A percentile compares a stretch with the other conserved stretches of the same genome.
phyloP scores from a whole-genome alignment of 2,888 invertebrate species.

The Nymphalis polychloros region DNA sequence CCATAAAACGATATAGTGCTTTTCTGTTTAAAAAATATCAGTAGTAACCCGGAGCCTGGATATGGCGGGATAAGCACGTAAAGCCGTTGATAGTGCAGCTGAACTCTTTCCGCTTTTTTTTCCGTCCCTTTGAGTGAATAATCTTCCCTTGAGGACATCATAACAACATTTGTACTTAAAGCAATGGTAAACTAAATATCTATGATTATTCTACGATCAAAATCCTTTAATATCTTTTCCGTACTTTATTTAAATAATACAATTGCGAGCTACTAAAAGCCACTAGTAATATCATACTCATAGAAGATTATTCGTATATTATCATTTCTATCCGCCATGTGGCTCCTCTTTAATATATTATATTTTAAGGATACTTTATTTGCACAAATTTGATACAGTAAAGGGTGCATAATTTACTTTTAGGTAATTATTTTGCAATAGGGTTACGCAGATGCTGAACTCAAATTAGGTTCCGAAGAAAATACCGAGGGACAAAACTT shows the following conservation, averaged over 20 bases:
- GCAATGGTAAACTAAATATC: too few species aligned
- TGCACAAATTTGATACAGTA: conserved; percentile 75
- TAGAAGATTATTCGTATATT: conserved; percentile 60
- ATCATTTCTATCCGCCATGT: conserved; percentile 71
- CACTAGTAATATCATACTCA: conserved; percentile 57
- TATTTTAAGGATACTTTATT: conserved; percentile 71
- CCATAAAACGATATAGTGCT: too few species aligned
- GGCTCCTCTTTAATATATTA: conserved; percentile 63
- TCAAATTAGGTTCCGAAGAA: conserved; percentile 64
- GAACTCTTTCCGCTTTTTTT: too few species aligned
- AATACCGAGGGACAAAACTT: conserved; percentile 63
- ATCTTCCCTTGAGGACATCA: too few species aligned
- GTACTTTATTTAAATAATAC: not conserved
- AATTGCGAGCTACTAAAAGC: conserved; percentile 35
- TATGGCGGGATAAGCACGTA: too few species aligned
- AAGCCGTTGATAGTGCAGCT: too few species aligned
- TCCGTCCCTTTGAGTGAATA: too few species aligned
- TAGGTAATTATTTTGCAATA: conserved; percentile 77
- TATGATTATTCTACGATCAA: not conserved
- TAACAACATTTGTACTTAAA: too few species aligned
- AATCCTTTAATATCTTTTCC: not conserved
- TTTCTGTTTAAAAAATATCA: too few species aligned
- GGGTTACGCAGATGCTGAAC: conserved; percentile 74
- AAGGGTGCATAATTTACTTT: conserved; percentile 80
- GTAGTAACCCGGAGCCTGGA: too few species aligned